Percentiles rank a stretch among this genome's conserved stretches.
phyloP scores from a whole-genome alignment of 1,140 invertebrate species.

The Heliconius nattereri region DNA sequence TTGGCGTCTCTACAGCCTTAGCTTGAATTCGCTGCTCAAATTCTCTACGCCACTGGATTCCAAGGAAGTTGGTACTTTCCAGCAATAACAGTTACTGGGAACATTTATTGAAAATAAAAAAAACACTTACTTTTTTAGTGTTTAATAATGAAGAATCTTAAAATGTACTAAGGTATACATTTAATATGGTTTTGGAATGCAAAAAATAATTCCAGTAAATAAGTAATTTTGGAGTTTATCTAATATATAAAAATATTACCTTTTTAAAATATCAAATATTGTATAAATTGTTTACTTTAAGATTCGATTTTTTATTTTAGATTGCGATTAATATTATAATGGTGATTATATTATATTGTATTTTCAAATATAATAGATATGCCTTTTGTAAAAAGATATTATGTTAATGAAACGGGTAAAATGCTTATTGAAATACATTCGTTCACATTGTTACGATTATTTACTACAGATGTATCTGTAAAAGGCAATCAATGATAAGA shows the following conservation, averaged over 20 bases:
- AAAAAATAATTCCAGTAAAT: too few species aligned
- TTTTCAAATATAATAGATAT: slow-evolving; percentile 8
- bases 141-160: neutral
- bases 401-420: slow-evolving; percentile 78
- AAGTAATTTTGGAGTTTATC: too few species aligned
- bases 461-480: slow-evolving; percentile 57
- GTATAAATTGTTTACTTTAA: too few species aligned
- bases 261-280: too few species aligned
- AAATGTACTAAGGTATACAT: neutral
- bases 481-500: slow-evolving; percentile 37
- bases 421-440: slow-evolving; percentile 72
- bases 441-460: slow-evolving; percentile 72
- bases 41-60: slow-evolving; percentile 37
- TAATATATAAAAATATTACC: too few species aligned
- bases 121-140: slow-evolving; percentile 23
- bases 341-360: too few species aligned
- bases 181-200: too few species aligned
- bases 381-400: slow-evolving; percentile 69
- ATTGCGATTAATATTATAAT: too few species aligned
- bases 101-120: slow-evolving; percentile 9
- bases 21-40: slow-evolving; percentile 49
- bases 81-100: slow-evolving; percentile 25
- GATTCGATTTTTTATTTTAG: too few species aligned
- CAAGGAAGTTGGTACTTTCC: slow-evolving; percentile 36
- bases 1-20: slow-evolving; percentile 61